phyloP scores from a whole-genome alignment of 2,888 invertebrate species.

The Pristionchus arcanus region DNA sequence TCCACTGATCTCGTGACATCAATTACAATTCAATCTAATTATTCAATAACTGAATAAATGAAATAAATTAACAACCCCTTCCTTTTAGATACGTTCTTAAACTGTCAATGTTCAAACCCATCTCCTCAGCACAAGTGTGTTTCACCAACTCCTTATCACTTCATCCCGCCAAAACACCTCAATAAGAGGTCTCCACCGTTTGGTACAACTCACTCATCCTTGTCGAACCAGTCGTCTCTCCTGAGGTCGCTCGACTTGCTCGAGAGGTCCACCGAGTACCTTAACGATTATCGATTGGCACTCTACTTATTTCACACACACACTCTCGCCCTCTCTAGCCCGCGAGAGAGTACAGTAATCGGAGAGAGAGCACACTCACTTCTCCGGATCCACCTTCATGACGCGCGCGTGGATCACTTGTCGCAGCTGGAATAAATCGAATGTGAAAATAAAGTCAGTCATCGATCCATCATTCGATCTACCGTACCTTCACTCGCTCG shows the following conservation, averaged over 20 bases:
- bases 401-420: constrained; percentile 86
- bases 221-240: constrained; percentile 84
- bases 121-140: no score
- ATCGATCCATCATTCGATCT: background rate
- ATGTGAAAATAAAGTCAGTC: background rate
- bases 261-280: constrained; percentile 90
- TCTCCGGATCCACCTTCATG: constrained; percentile 92
- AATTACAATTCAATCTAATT: no score
- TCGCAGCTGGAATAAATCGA: constrained; percentile 54
- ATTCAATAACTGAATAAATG: no score
- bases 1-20: background rate
- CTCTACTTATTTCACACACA: background rate
- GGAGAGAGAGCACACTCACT: background rate
- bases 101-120: no score
- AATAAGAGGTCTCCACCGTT: background rate
- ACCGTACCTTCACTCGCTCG: constrained; percentile 89
- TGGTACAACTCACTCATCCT: constrained; percentile 81
- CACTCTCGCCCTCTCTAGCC: background rate
- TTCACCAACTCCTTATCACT: background rate
- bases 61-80: no score
- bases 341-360: background rate
- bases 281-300: background rate
- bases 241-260: constrained; percentile 93
- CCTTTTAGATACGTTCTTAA: no score
- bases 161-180: background rate